phyloP scores from a whole-genome alignment of 2,797 vertebrate genomes.

The Spea hammondii region DNA sequence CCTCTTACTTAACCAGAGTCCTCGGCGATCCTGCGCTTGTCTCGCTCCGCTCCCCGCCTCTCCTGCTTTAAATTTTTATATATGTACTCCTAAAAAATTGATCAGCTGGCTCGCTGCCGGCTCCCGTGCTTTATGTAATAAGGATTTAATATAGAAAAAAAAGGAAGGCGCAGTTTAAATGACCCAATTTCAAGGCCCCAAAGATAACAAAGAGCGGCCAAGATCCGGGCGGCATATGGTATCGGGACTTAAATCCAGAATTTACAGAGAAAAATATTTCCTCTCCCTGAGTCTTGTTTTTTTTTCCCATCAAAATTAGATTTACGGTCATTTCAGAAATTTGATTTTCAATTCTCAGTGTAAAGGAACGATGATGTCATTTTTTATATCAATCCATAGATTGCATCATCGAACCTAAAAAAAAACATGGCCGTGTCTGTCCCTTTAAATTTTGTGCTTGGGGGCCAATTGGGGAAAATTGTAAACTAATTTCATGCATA shows the following conservation, averaged over 20 bases:
- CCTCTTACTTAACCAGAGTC: slow-evolving; percentile 73
- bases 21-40: slow-evolving; percentile 66
- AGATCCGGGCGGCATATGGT: slow-evolving; percentile 60
- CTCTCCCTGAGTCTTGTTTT: no score
- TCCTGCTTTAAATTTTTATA: slow-evolving; percentile 78
- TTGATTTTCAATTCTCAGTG: no score
- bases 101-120: slow-evolving; percentile 76
- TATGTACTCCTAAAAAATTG: slow-evolving; percentile 81
- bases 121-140: slow-evolving; percentile 74
- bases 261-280: no score
- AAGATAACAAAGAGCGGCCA: slow-evolving; percentile 75
- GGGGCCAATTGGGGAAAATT: no score
- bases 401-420: no score
- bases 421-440: no score
- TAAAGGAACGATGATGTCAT: no score
- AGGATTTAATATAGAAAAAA: slow-evolving; percentile 66
- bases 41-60: slow-evolving; percentile 71
- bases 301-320: no score
- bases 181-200: slow-evolving; percentile 77
- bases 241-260: background rate
- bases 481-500: no score
- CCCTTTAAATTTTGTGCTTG: no score
- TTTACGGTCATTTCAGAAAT: no score
- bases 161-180: slow-evolving; percentile 77
- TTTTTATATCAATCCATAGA: no score